Evolutionary conservation across 2,888 invertebrate genomes (phyloP).

Genomic region (Lysandra coridon): DNA sequence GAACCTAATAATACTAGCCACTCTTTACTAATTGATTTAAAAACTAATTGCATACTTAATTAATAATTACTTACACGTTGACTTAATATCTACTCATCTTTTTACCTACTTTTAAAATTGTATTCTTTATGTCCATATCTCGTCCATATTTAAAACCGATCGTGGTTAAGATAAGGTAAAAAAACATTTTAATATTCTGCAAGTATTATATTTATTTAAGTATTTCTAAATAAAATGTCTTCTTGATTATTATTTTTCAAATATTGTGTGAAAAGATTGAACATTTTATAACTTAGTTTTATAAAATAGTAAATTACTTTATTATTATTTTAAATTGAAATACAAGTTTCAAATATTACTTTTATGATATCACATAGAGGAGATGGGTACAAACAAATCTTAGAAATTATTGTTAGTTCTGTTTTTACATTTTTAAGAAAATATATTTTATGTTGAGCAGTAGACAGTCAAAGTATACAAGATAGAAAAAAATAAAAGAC

Average conservation of each 20-base stretch:
- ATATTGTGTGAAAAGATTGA: neutral
- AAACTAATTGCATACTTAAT: neutral
- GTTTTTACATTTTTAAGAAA: neutral
- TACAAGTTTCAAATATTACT: neutral
- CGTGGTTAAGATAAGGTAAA: neutral
- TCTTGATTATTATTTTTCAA: neutral
- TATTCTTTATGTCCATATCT: neutral
- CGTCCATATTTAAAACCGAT: neutral
- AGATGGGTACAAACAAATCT: neutral
- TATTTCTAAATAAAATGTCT: neutral
- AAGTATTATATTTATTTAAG: neutral
- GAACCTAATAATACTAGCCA: neutral
- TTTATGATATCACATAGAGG: neutral
- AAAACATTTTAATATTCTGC: neutral
- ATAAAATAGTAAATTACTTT: neutral
- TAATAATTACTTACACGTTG: neutral
- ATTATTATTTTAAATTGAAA: neutral
- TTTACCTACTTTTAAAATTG: neutral
- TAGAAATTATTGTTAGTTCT: neutral
- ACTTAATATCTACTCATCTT: neutral
- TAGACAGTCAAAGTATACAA: neutral
- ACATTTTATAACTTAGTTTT: neutral
- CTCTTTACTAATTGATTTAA: neutral
- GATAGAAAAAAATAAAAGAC: neutral
- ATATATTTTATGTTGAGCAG: slow-evolving; percentile 6